Conservation (phyloP, 30 jellyfish, hydroid and myxozoan species). For the Aurelia coerulea region DNA sequence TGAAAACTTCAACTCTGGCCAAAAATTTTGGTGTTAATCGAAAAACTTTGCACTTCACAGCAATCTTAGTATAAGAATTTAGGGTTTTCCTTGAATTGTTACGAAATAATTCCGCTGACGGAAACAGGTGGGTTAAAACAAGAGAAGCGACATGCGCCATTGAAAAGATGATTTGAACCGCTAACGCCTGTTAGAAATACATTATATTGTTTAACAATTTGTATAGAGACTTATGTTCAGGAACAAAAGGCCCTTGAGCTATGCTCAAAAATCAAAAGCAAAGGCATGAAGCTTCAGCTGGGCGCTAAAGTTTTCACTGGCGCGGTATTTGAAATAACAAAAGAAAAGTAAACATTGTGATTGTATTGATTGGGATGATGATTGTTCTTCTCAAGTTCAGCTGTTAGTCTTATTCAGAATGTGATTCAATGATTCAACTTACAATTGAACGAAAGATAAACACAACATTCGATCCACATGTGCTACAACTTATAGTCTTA, state of each 20-base stretch:
- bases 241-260: not conserved
- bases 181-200: conserved; percentile 7
- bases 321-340: not conserved
- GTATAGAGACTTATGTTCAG: conserved; percentile 3
- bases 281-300: conserved; percentile 7
- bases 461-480: too few species aligned
- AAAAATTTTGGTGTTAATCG: too few species aligned
- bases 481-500: too few species aligned
- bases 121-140: conserved; percentile 72
- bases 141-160: conserved; percentile 57
- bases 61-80: not conserved
- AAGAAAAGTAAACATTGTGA: not conserved
- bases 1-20: too few species aligned
- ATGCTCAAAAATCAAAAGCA: conserved; percentile 39
- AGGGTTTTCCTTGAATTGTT: conserved; percentile 6
- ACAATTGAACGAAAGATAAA: too few species aligned
- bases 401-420: not conserved
- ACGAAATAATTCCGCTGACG: conserved; percentile 22
- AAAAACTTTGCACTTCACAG: too few species aligned
- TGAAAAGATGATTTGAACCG: conserved; percentile 21
- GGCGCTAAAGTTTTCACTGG: not conserved
- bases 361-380: not conserved
- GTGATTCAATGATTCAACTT: not conserved
- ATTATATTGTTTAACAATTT: conserved; percentile 27
- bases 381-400: not conserved